Conservation (phyloP, 2,888 invertebrate species). For the Drosophila percnosoma region DNA sequence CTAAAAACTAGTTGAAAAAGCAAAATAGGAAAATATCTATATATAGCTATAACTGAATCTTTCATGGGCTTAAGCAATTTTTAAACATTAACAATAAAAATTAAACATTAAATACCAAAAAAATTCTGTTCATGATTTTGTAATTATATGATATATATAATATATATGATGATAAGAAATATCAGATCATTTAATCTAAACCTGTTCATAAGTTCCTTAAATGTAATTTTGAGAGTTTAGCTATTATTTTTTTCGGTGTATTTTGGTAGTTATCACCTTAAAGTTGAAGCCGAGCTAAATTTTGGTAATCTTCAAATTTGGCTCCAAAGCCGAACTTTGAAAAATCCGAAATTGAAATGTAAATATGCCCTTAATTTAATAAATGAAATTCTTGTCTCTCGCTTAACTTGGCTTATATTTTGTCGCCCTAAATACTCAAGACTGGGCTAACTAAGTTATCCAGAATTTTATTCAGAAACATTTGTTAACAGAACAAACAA, state of each 20-base stretch:
- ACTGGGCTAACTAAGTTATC: neutral
- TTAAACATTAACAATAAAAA: too few relatives aligned
- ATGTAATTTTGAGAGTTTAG: neutral
- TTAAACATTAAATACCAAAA: too few relatives aligned
- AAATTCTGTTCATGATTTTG: too few relatives aligned
- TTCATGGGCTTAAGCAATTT: too few relatives aligned
- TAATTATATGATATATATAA: too few relatives aligned
- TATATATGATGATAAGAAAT: neutral
- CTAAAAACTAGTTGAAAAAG: neutral
- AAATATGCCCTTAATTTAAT: neutral
- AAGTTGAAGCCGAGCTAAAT: neutral
- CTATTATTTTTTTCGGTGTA: neutral
- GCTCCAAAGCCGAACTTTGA: too few relatives aligned
- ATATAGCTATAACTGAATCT: neutral
- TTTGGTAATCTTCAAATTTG: neutral
- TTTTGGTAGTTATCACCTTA: neutral
- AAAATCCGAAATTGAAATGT: neutral
- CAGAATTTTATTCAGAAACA: neutral
- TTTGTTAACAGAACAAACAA: neutral
- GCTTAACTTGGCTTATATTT: too few relatives aligned
- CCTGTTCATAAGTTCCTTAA: neutral
- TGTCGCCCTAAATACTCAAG: too few relatives aligned
- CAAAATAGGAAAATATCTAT: neutral
- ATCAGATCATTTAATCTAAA: neutral
- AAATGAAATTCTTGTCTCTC: neutral